phyloP scores from a whole-genome alignment of 2,113 vertebrate genomes.

The Urocitellus parryii region DNA sequence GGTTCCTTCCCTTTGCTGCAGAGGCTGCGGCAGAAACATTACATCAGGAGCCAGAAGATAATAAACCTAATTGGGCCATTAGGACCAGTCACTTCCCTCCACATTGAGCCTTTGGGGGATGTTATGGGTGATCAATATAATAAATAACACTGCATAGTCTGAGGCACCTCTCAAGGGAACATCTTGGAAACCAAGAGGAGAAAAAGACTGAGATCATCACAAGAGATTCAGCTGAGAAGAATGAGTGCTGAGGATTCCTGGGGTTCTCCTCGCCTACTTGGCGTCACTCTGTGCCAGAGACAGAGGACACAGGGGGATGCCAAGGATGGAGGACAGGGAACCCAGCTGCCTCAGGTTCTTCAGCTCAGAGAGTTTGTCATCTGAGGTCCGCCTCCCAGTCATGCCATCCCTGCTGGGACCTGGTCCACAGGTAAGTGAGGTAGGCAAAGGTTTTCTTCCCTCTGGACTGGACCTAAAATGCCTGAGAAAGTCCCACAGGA shows the following conservation, averaged over 20 bases:
- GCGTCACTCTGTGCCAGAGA: background rate
- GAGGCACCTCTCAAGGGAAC: constrained; percentile 64
- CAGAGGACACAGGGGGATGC: too few relatives aligned
- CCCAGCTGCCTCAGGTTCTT: background rate
- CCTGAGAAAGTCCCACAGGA: background rate
- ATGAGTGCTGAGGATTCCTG: background rate
- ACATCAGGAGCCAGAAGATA: constrained; percentile 71
- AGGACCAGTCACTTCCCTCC: constrained; percentile 75
- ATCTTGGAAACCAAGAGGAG: constrained; percentile 67
- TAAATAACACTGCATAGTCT: constrained; percentile 70
- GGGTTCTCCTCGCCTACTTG: background rate
- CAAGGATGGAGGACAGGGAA: background rate
- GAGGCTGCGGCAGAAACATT: constrained; percentile 36
- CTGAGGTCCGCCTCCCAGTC: background rate
- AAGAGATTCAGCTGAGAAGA: constrained; percentile 1
- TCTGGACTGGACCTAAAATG: background rate
- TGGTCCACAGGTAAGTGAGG: background rate
- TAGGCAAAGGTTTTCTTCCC: constrained; percentile 15
- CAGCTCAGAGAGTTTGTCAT: background rate
- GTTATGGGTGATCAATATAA: constrained; percentile 72
- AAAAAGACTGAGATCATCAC: background rate
- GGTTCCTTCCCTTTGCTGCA: background rate
- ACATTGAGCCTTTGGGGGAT: constrained; percentile 72
- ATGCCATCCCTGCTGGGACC: background rate
- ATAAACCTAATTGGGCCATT: constrained; percentile 78